A percentile compares a stretch with the other conserved stretches of the same genome.
These are phyloP conservation scores for Corythaixoides concolor DNA, from an alignment of 2,113 vertebrate species.

Conservation along the genomic window DNA sequence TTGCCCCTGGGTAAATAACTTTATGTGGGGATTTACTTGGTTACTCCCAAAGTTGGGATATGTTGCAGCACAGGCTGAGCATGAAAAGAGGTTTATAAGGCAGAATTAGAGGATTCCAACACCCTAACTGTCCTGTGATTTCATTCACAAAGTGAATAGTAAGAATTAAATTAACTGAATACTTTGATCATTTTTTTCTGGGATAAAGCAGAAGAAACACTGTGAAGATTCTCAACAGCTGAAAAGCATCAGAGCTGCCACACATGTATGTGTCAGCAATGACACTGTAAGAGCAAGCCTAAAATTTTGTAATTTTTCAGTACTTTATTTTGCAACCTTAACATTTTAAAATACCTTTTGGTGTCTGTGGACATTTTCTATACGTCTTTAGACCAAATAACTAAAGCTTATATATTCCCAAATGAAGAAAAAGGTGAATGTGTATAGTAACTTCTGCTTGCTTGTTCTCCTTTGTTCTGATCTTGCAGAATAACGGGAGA, in stretches of 20 bases:
- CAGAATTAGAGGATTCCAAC: neutral
- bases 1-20: neutral
- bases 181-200: neutral
- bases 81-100: accelerated
- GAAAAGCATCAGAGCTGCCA: neutral
- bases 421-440: neutral
- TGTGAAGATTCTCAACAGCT: neutral
- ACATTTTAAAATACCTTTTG: neutral
- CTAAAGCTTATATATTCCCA: neutral
- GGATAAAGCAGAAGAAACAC: neutral
- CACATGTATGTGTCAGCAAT: neutral
- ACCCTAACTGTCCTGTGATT: accelerated
- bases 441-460: neutral
- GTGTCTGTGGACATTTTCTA: neutral
- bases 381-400: neutral
- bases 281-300: neutral
- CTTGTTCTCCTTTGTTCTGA: neutral
- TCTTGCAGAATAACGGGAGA: neutral
- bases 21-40: neutral
- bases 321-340: neutral
- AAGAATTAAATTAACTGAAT: neutral
- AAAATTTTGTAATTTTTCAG: neutral
- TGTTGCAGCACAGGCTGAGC: neutral
- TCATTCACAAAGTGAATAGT: neutral
- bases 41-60: neutral